These are phyloP conservation scores for Pachymerium ferrugineum DNA, from an alignment of 2,888 invertebrate species.

Conservation along the genomic window DNA sequence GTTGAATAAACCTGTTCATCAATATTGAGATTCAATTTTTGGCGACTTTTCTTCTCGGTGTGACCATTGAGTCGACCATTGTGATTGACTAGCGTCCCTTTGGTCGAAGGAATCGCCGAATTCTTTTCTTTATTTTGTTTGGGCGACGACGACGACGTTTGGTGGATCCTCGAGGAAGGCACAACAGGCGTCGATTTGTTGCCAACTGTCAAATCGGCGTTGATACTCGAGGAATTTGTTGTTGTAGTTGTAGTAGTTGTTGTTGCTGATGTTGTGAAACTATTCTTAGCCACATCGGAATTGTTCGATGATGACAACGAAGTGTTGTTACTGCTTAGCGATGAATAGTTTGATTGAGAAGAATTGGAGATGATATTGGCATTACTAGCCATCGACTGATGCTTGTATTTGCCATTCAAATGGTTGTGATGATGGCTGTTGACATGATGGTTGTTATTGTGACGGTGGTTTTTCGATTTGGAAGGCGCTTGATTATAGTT, in stretches of 20 bases:
- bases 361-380: not conserved
- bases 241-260: not conserved
- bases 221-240: not conserved
- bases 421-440: not conserved
- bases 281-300: not conserved
- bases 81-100: not conserved
- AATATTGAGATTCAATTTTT: conserved; percentile 29
- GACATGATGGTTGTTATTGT: not conserved
- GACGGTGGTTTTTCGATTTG: conserved; percentile 30
- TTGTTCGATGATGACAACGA: too few relatives aligned
- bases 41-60: not conserved
- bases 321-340: too few relatives aligned
- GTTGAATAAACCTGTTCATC: not conserved
- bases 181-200: not conserved
- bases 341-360: not conserved
- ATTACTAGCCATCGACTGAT: too few relatives aligned
- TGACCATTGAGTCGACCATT: not conserved
- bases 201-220: not conserved
- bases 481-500: conserved; percentile 17
- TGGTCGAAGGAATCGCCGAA: not conserved
- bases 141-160: too few relatives aligned
- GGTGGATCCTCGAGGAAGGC: conserved; percentile 2
- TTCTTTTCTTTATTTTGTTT: not conserved
- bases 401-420: not conserved
- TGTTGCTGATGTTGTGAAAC: not conserved